Evolutionary conservation across 2,113 vertebrate genomes (phyloP).

Genomic region (Cyanocitta stelleri): DNA sequence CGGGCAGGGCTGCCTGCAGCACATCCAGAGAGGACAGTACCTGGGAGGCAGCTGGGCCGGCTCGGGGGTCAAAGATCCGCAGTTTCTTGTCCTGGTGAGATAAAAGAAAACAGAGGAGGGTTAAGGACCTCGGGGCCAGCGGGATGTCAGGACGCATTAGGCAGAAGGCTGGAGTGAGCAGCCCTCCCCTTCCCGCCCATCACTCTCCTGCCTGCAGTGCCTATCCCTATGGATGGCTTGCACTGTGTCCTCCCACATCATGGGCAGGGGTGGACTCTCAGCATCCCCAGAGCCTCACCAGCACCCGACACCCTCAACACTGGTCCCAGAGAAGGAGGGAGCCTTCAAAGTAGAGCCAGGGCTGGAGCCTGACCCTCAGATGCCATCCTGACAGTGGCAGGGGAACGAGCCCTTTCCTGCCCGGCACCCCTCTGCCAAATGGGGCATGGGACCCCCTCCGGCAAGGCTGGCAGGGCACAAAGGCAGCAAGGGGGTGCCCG

Average conservation of each 20-base stretch:
- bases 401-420: fast-evolving
- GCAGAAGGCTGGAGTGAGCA: neutral
- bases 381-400: neutral
- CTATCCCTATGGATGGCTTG: neutral
- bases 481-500: neutral
- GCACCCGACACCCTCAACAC: neutral
- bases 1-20: neutral
- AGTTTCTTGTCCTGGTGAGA: conserved; percentile 89
- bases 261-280: fast-evolving
- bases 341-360: neutral
- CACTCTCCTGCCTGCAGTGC: neutral
- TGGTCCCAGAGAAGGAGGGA: neutral
- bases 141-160: neutral
- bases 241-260: fast-evolving
- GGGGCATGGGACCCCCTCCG: fast-evolving
- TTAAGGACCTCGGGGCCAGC: neutral
- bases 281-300: neutral
- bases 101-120: conserved; percentile 2
- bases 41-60: conserved; percentile 80
- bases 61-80: conserved; percentile 89
- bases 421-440: neutral
- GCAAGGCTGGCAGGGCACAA: neutral
- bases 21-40: conserved; percentile 42
- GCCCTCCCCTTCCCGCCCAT: neutral
- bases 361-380: neutral